phyloP scores from a whole-genome alignment of 2,113 vertebrate species.

The Pipa parva region DNA sequence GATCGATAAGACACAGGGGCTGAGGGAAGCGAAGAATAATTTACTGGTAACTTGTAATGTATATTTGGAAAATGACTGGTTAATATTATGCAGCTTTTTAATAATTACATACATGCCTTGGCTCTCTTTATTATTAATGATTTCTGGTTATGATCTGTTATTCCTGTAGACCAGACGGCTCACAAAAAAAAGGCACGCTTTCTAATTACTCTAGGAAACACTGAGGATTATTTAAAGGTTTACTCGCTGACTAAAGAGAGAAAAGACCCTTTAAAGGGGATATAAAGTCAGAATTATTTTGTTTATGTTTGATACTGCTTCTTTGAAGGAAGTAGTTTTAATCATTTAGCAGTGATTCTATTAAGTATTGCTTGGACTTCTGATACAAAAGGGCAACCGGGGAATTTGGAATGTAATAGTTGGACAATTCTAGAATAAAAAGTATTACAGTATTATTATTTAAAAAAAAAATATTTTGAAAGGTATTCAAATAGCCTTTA shows the following conservation, averaged over 20 bases:
- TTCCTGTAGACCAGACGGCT: constrained; percentile 32
- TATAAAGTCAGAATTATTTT: too few relatives aligned
- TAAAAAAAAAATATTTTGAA: too few relatives aligned
- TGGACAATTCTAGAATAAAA: too few relatives aligned
- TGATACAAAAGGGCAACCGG: too few relatives aligned
- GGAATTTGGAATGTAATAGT: too few relatives aligned
- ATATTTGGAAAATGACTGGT: constrained; percentile 29
- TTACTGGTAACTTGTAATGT: constrained; percentile 23
- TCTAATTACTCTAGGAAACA: constrained; percentile 13
- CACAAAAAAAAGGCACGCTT: constrained; percentile 8
- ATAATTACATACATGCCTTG: constrained; percentile 36
- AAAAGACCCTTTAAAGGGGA: too few relatives aligned
- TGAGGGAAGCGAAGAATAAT: not conserved
- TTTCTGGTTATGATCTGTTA: constrained; percentile 12
- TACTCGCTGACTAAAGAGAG: not conserved
- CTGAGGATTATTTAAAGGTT: constrained; percentile 23
- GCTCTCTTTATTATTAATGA: constrained; percentile 38
- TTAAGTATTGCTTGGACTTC: too few relatives aligned
- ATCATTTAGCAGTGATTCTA: too few relatives aligned
- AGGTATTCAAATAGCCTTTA: too few relatives aligned
- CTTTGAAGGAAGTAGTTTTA: too few relatives aligned
- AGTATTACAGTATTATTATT: too few relatives aligned
- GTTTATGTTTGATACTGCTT: too few relatives aligned
- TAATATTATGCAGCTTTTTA: constrained; percentile 31
- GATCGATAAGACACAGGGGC: constrained; percentile 1